Conservation (phyloP, 2,797 vertebrate species). For the Melanotaenia pygmaea region DNA sequence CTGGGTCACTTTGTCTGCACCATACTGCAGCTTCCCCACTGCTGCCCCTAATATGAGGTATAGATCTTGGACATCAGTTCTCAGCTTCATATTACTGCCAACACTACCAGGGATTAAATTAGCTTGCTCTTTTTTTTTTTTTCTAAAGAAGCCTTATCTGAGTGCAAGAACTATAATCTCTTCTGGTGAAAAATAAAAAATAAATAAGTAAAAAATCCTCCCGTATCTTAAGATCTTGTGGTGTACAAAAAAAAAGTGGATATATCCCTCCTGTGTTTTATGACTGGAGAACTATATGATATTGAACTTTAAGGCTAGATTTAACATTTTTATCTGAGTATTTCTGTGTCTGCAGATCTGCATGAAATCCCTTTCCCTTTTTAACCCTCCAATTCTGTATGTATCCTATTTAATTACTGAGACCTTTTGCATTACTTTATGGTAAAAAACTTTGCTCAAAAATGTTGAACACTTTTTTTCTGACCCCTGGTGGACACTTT, state of each 20-base stretch:
- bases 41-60: slow-evolving; percentile 22
- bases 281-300: not conserved
- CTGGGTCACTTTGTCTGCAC: slow-evolving; percentile 22
- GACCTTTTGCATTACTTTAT: no score
- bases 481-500: no score
- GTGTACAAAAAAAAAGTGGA: slow-evolving; percentile 35
- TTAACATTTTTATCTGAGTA: slow-evolving; percentile 18
- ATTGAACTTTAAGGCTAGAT: slow-evolving; percentile 14
- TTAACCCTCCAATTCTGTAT: no score
- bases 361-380: slow-evolving; percentile 5
- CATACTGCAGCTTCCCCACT: slow-evolving; percentile 17
- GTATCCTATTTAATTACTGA: no score
- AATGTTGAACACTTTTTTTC: no score
- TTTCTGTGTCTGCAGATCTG: slow-evolving; percentile 12
- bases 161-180: slow-evolving; percentile 33
- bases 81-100: slow-evolving; percentile 41
- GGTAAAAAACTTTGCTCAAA: no score
- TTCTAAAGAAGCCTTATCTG: slow-evolving; percentile 1
- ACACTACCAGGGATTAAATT: slow-evolving; percentile 50
- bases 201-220: not conserved
- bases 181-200: slow-evolving; percentile 3
- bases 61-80: slow-evolving; percentile 16
- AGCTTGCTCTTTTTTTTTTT: slow-evolving; percentile 14
- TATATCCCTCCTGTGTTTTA: slow-evolving; percentile 11
- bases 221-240: slow-evolving; percentile 15